These are phyloP conservation scores for Hozukius guyotensis DNA, from an alignment of 2,797 vertebrate genomes.

Conservation along the genomic window DNA sequence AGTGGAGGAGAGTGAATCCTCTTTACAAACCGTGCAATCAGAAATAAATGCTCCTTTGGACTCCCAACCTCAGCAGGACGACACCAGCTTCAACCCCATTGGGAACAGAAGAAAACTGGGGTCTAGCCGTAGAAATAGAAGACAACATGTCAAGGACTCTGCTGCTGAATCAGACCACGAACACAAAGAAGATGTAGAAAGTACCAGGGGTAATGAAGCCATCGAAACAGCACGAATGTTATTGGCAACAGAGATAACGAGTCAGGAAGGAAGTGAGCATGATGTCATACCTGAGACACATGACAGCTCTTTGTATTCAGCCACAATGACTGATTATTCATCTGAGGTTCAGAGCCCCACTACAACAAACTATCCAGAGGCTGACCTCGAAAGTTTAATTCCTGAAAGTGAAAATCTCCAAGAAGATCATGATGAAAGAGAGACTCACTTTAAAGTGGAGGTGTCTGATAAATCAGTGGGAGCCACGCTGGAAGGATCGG, in stretches of 20 bases:
- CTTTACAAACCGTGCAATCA: background rate
- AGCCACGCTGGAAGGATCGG: background rate
- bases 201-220: background rate
- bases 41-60: background rate
- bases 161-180: background rate
- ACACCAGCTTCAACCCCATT: background rate
- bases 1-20: background rate
- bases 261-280: background rate
- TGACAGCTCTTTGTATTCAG: background rate
- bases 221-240: background rate
- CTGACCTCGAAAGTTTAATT: background rate
- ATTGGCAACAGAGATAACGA: background rate
- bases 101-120: conserved; percentile 34
- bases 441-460: background rate
- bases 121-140: conserved; percentile 52
- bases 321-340: background rate
- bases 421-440: background rate
- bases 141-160: background rate
- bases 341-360: background rate
- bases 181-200: background rate
- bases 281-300: background rate
- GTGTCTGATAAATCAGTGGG: background rate
- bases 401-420: background rate
- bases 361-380: background rate
- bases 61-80: background rate